Evolutionary conservation across 2,113 vertebrate genomes (phyloP).

Genomic region (Pipra filicauda): DNA sequence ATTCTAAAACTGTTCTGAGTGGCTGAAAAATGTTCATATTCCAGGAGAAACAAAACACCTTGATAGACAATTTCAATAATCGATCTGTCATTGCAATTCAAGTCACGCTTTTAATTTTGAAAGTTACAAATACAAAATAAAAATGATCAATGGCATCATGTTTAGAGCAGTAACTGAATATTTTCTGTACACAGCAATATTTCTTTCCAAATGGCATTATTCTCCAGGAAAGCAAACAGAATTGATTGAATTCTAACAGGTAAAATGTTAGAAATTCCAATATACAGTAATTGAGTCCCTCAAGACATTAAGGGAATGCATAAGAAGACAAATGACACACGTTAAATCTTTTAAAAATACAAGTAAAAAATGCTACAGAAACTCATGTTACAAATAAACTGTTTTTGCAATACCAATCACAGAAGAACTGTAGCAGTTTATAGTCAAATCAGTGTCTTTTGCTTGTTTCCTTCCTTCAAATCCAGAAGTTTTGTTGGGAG

Average conservation of each 20-base stretch:
- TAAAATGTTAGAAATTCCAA: conserved; percentile 72
- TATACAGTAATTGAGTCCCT: conserved; percentile 75
- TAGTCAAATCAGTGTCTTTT: conserved; percentile 67
- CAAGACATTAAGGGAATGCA: conserved; percentile 71
- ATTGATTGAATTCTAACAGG: conserved; percentile 65
- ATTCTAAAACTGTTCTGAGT: conserved; percentile 64
- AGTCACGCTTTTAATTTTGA: conserved; percentile 79
- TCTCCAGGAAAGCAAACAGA: conserved; percentile 73
- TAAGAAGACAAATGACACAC: conserved; percentile 72
- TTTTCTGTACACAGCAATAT: conserved; percentile 69
- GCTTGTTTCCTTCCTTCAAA: conserved; percentile 68
- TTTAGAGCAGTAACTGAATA: conserved; percentile 72
- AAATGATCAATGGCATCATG: conserved; percentile 74
- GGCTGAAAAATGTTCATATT: conserved; percentile 64
- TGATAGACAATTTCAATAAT: conserved; percentile 74
- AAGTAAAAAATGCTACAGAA: conserved; percentile 72
- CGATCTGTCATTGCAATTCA: conserved; percentile 80
- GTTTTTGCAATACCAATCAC: conserved; percentile 63
- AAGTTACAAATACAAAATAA: conserved; percentile 78
- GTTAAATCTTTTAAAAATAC: conserved; percentile 68
- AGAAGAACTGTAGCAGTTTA: conserved; percentile 64
- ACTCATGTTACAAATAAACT: conserved; percentile 67
- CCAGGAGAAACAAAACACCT: conserved; percentile 70
- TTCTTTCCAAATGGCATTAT: conserved; percentile 72
- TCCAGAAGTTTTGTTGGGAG: conserved; percentile 58